Evolutionary conservation across 2,888 invertebrate genomes (phyloP).

Genomic region (Cactoblastis cactorum): DNA sequence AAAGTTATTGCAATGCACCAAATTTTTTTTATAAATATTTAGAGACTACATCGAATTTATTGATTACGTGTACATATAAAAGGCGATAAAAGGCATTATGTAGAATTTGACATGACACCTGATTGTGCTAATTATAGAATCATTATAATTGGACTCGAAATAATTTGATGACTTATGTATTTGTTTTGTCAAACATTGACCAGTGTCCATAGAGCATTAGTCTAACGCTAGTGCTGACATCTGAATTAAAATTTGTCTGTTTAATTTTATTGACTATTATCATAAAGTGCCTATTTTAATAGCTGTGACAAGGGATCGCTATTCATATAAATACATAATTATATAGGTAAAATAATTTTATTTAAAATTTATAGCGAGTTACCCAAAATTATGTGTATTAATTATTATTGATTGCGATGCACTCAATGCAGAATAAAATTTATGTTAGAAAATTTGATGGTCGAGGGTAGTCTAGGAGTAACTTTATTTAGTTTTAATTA

Average conservation of each 20-base stretch:
- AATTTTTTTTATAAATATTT: neutral
- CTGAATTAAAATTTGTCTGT: no score
- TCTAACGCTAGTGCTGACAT: no score
- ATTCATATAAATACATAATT: neutral
- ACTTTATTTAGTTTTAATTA: neutral
- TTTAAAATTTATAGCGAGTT: neutral
- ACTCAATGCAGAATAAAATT: neutral
- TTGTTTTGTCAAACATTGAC: no score
- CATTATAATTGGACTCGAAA: no score
- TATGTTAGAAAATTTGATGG: neutral
- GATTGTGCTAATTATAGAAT: no score
- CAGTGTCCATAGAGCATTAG: no score
- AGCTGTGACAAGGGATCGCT: neutral
- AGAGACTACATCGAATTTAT: neutral
- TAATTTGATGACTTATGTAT: no score
- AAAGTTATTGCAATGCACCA: neutral
- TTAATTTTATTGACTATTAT: neutral
- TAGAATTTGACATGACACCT: no score
- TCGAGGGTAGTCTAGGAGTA: neutral
- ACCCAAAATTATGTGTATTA: neutral
- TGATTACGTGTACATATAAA: no score
- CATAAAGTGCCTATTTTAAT: neutral
- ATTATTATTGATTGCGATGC: conserved; percentile 9
- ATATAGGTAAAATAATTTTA: neutral
- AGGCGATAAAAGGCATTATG: neutral